Evolutionary conservation across 2,113 vertebrate genomes (phyloP), one percentile per base, ranked within the genome.

Genomic region (Gallinago jamesoni): DNA sequence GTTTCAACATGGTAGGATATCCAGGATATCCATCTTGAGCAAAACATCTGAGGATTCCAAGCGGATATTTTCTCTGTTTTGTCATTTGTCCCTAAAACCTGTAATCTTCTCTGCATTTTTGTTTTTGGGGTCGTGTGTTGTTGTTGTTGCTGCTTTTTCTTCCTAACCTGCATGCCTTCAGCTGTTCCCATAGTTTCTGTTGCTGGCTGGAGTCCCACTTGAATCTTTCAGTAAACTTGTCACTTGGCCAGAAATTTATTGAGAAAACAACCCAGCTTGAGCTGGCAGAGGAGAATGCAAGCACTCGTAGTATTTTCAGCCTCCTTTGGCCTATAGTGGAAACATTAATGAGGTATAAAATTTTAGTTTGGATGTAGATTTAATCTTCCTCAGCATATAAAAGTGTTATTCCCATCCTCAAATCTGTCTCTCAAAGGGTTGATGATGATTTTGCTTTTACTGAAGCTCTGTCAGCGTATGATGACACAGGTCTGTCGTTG

Each of bases 151-250:
- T 80, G 31, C 4, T 67, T 84, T 90, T 84, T 85, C 67, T 87
- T 84, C 56, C 43, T 73, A 87, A 87, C 77, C 77, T 96, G 52
- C 21, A 25, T 75, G 57, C 27, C 14, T 93, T 84, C 74, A 57
- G 33, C 84, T 82, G 52, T 89, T 92, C 73, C 47, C 28, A 43
- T 78, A 59, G 66, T 70, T 90, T 87, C 77, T 91, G 14, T 31
- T 81, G 4, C 33, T 94, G 84, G 64, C 76, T 77, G 37, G 6
- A 81, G 11, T 94, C 56, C 80, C 52, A 45, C 33, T 91, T 84
- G 50, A 15, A 70, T 94, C 31, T 84, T 93, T 78, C 84, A 92
- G 69, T 56, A 86, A 95, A 60, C 25, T 92, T 94, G 89, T 89
- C 76, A 78, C 47, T 70, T 78, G 21, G 56, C 84, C 93, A 95